A percentile compares a stretch with the other conserved stretches of the same genome.
phyloP scores from a whole-genome alignment of 2,113 vertebrate genomes.

The Charadrius vociferus region DNA sequence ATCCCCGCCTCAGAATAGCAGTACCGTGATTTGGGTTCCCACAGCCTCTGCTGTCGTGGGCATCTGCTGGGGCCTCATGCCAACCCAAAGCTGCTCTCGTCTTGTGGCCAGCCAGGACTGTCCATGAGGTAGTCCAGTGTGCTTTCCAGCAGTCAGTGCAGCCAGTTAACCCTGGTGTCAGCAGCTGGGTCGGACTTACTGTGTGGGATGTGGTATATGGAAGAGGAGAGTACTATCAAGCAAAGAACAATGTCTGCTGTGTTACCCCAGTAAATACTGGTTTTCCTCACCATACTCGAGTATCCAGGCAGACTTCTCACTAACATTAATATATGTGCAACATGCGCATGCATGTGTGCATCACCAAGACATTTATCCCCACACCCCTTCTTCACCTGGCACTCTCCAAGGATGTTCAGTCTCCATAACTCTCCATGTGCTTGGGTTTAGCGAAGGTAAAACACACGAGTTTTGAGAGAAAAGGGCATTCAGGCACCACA shows the following conservation, averaged over 20 bases:
- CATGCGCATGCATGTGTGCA: fast-evolving
- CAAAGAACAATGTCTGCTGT: background rate
- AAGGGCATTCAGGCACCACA: background rate
- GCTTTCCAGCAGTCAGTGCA: background rate
- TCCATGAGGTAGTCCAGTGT: fast-evolving
- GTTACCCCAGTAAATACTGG: background rate
- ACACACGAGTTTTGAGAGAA: background rate
- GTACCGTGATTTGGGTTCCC: background rate
- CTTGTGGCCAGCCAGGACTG: fast-evolving
- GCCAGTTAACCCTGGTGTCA: background rate
- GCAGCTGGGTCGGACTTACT: background rate
- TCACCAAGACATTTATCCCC: background rate
- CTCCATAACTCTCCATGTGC: background rate
- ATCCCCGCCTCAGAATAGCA: background rate
- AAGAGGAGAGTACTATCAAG: background rate
- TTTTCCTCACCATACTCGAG: fast-evolving
- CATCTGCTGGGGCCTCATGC: fast-evolving
- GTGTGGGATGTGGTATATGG: fast-evolving
- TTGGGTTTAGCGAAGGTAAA: background rate
- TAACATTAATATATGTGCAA: fast-evolving
- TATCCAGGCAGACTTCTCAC: background rate
- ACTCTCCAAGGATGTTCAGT: background rate
- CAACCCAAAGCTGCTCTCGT: fast-evolving
- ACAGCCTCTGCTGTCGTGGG: background rate
- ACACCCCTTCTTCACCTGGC: background rate